Evolutionary conservation across 2,113 vertebrate species (phyloP).

Genomic region (Amblyopsis rosae): DNA sequence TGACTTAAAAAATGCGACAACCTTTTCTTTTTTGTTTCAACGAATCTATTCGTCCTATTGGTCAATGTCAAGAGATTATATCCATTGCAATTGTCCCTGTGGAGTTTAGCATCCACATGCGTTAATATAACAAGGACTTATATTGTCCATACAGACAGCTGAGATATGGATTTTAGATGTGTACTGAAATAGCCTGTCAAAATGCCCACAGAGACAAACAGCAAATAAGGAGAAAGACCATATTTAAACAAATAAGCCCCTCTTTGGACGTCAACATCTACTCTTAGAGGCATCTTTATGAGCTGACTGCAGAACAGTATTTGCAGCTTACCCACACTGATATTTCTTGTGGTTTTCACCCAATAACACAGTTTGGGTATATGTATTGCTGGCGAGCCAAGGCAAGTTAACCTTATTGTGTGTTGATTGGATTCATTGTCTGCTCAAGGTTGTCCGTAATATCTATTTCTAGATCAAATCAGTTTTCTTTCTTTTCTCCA

Average conservation of each 20-base stretch:
- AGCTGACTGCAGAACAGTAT: slow-evolving; percentile 14
- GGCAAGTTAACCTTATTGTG: slow-evolving; percentile 11
- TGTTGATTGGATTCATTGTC: slow-evolving; percentile 48
- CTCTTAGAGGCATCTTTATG: slow-evolving; percentile 13
- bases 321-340: slow-evolving; percentile 21
- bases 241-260: slow-evolving; percentile 22
- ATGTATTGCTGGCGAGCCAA: slow-evolving; percentile 22
- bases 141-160: slow-evolving; percentile 29
- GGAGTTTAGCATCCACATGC: not conserved
- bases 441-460: slow-evolving; percentile 25
- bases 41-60: slow-evolving; percentile 9
- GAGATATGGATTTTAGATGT: slow-evolving; percentile 9
- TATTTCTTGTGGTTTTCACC: slow-evolving; percentile 13
- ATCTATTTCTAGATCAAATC: slow-evolving; percentile 30
- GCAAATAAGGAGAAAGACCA: slow-evolving; percentile 2
- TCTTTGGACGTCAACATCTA: slow-evolving; percentile 13
- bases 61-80: slow-evolving; percentile 32
- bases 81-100: slow-evolving; percentile 23
- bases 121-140: slow-evolving; percentile 47
- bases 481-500: slow-evolving; percentile 2
- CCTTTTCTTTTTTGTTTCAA: slow-evolving; percentile 19
- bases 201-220: not conserved
- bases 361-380: slow-evolving; percentile 29
- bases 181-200: slow-evolving; percentile 12
- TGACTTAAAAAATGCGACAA: not conserved